Conservation (phyloP, 2,113 vertebrate species). For the Atlantisia rogersi region DNA sequence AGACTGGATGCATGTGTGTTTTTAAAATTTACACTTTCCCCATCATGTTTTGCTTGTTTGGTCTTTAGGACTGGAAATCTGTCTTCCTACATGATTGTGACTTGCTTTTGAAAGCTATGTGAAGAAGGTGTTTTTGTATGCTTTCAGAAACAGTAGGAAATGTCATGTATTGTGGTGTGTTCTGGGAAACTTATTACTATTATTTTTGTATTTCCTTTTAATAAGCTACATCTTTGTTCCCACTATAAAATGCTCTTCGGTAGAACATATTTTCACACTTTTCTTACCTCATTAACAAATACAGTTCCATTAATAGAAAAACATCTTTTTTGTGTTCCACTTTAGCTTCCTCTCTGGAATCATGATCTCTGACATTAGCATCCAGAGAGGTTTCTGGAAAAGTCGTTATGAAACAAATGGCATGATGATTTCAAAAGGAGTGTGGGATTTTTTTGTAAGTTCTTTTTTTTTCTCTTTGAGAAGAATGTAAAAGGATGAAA, state of each 20-base stretch:
- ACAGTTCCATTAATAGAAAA: background rate
- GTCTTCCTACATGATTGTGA: background rate
- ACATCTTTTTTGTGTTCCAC: background rate
- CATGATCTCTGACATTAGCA: background rate
- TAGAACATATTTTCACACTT: background rate
- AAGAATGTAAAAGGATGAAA: background rate
- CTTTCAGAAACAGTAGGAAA: background rate
- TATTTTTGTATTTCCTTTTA: background rate
- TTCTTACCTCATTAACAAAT: background rate
- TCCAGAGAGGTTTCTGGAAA: slow-evolving; percentile 20
- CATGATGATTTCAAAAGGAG: background rate
- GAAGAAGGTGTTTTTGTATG: background rate
- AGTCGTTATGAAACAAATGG: slow-evolving; percentile 24
- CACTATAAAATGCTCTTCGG: background rate
- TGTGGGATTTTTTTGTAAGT: background rate
- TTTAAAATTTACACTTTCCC: background rate
- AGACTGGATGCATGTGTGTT: background rate
- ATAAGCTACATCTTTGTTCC: background rate
- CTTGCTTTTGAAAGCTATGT: background rate
- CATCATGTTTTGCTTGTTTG: background rate
- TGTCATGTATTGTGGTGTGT: background rate
- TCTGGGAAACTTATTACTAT: background rate
- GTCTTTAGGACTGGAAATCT: background rate
- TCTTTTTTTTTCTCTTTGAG: background rate
- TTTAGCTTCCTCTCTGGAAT: slow-evolving; percentile 31